Base-by-base conservation (phyloP, 53 echinoderm and acorn worm species). In the Luidia sarsii region DNA sequence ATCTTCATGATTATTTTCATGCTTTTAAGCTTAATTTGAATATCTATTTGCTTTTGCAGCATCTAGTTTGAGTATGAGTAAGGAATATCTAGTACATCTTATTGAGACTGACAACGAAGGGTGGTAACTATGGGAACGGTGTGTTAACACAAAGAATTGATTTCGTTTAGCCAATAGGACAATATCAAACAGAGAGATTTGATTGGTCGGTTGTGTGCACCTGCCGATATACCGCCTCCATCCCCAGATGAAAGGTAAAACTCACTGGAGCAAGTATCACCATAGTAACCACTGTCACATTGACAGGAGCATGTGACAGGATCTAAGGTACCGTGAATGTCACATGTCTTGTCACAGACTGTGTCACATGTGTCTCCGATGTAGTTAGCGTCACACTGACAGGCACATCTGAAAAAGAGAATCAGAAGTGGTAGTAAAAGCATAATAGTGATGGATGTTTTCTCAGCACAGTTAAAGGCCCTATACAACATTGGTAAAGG, bases 201-300 rank as follows among this genome's bases (percentile, higher is more conserved):
- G 77, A 77, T 77, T 77, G 77, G 77, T 61, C 36, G 6, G 77
- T 55, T 61, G 62, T 77, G 77, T 77, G 77, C 77, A 77, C 77
- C 77, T 77, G 77, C 77, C n/a, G 77, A 28, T 23, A 77, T 60
- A 77, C 77, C 77, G 60, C 77, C 45, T 28, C 77, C 77, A 50
- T 77, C 77, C 19, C 77, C 77, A 0, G 77, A 77, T 61, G 77
- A 48, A 31, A 61, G 45, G 60, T 18, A 36, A 60, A 60, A 77
- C 77, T 77, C 77, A 77, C 77, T 77, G 60, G 46, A 57, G 33
- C 77, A 77, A 6, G 60, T 46, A n/a, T 62, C 77, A 10, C 77
- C 77, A 77, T 60, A 77, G 45, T 77, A 77, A 41, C 77, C 77
- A 0, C 9, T 0, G 14, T 77, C 29, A 32, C 77, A 77, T 3